Percentiles rank a stretch among this genome's conserved stretches.
phyloP scores from a whole-genome alignment of 2,113 vertebrate genomes.

The Leucopsar rothschildi region DNA sequence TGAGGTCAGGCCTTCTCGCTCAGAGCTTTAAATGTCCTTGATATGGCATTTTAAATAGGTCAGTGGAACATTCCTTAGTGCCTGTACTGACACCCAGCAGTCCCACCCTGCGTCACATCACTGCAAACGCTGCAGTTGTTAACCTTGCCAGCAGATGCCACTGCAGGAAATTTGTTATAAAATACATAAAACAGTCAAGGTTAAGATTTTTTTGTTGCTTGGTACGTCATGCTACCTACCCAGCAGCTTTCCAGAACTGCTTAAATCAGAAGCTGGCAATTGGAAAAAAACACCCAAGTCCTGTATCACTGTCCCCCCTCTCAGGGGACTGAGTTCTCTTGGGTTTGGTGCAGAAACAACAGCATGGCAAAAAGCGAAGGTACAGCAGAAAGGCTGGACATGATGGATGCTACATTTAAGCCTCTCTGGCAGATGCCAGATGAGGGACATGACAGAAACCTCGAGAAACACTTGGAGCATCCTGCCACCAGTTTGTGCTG shows the following conservation, averaged over 20 bases:
- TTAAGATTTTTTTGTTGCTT: not conserved
- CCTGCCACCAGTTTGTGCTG: not conserved
- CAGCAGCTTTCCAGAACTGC: not conserved
- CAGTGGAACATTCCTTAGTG: not conserved
- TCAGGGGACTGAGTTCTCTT: not conserved
- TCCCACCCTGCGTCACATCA: not conserved
- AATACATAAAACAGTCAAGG: not conserved
- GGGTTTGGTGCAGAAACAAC: not conserved
- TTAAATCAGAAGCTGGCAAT: not conserved
- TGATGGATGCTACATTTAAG: not conserved
- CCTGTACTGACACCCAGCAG: not conserved
- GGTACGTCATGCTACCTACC: fast-evolving
- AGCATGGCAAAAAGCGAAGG: not conserved
- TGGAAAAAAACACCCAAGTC: not conserved
- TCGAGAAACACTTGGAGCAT: not conserved
- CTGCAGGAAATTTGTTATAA: not conserved
- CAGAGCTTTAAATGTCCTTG: not conserved
- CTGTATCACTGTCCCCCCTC: not conserved
- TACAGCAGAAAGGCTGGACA: not conserved
- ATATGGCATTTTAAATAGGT: not conserved
- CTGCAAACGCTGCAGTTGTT: not conserved
- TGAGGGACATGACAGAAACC: fast-evolving
- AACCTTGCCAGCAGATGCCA: constrained; percentile 26
- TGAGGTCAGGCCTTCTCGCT: not conserved
- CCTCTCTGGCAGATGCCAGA: not conserved